Evolutionary conservation across 2,888 invertebrate genomes (phyloP), one percentile per base, ranked within the genome.

Genomic region (Lydus trimaculatus): DNA sequence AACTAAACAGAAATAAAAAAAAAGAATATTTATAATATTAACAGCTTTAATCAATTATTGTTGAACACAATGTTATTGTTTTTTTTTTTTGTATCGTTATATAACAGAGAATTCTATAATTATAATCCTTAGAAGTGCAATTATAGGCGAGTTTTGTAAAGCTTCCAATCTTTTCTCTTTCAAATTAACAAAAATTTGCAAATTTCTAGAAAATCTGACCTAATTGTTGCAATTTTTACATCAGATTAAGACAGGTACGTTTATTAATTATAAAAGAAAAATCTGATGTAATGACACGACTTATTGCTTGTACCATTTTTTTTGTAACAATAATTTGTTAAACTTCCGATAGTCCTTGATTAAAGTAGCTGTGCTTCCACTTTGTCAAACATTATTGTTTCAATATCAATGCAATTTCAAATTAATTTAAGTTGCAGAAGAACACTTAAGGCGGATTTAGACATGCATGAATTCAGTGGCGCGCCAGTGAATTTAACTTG

Each of bases 1-100:
- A 87, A 88, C 79, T 86, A 25, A 43, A 9, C 36, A 52, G 28
- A 13, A 17, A 52, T n/a, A 39, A 63, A 3, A 23, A 20, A 61
- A 15, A 52, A 56, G 13, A 58, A 39, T 31, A 60, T 31, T 67
- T 48, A 43, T 33, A 25, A 31, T 23, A 31, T 58, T 23, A 9
- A 17, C 48, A 67, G 60, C 36, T 63, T 63, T 66, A 66, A 56
- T 31, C 25, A 23, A 25, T 13, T 60, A 60, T 33, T 33, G 33
- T 61, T 61, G 33, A n/a, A 33, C 8, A 60, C 43, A 36, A 13
- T 36, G 5, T 36, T 36, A 36, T 43, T 15, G n/a, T 39, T 43
- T 17, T 43, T 43, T 39, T 43, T 17, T 43, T 43, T 33, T 33
- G 8, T 33, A 43, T 43, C n/a, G n/a, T 43, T 43, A 3, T 43